Evolutionary conservation across 1,140 invertebrate species (phyloP), one percentile per base, ranked within the genome.

Genomic region (Drosophila orosa): DNA sequence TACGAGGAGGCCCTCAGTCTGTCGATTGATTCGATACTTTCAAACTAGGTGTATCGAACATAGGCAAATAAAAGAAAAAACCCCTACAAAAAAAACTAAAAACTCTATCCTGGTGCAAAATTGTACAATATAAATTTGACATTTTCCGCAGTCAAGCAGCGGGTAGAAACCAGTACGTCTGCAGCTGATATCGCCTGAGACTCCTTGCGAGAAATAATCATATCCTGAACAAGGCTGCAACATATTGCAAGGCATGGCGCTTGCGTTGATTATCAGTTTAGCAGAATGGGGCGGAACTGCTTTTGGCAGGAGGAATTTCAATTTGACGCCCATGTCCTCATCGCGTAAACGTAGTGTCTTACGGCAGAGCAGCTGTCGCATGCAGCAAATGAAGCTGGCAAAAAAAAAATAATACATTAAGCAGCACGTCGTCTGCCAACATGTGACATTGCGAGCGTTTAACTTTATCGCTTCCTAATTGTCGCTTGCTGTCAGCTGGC

Each of bases 391-490:
- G 58, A 42, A 59, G 62, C 9, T 19, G 15, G 29, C 27, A 17
- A 25, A 31, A 39, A 47, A 40, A 33, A 19, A 17, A 66, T 25
- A 50, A 66, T 25, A 50, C 60, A 40, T 66, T 67, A 65, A 33
- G 17, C 42, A n/a, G 45, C 29, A 15, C 60, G 17, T 44, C 39
- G 40, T 29, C 58, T 73, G 29, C 29, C 59, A 62, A 68, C 78
- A 75, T 77, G 68, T 81, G 74, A 77, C 78, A 61, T 63, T 60
- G 73, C 57, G 42, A 67, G 73, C 66, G 68, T 68, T 78, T 78
- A 69, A 80, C 77, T 77, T 89, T 69, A 84, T 90, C 80, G 80
- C 68, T 80, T 80, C 80, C 85, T 89, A 89, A 89, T 89, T 89
- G 80, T 68, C 65, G 42, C 52, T 19, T 31, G 40, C 10, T 44